phyloP scores from a whole-genome alignment of 2,888 invertebrate species.

The Ormyrus labotus region DNA sequence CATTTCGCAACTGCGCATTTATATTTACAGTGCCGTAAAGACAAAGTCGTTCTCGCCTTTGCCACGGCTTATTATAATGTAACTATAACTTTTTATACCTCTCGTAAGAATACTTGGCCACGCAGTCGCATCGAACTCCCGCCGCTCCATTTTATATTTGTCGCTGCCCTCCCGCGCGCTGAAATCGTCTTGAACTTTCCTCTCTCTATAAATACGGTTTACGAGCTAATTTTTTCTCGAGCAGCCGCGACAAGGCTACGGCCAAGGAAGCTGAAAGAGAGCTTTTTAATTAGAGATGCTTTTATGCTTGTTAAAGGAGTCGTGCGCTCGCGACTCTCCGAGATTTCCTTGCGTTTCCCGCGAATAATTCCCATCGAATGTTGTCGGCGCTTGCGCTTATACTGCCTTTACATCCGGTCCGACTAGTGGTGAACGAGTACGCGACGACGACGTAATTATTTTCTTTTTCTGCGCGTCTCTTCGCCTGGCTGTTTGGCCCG shows the following conservation, averaged over 20 bases:
- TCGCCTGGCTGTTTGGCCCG: background rate
- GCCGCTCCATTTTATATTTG: slow-evolving; percentile 1
- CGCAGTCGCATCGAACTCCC: slow-evolving; percentile 37
- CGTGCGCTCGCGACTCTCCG: background rate
- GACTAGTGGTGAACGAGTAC: slow-evolving; percentile 55
- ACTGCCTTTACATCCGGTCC: slow-evolving; percentile 58
- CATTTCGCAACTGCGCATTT: slow-evolving; percentile 61
- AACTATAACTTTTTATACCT: slow-evolving; percentile 72
- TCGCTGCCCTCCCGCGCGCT: background rate
- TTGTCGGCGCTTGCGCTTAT: slow-evolving; percentile 26
- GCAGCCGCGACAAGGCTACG: background rate
- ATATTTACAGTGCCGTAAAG: slow-evolving; percentile 65
- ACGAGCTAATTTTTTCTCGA: background rate
- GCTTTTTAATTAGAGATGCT: slow-evolving; percentile 49
- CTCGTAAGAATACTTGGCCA: slow-evolving; percentile 61
- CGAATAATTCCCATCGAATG: slow-evolving; percentile 47
- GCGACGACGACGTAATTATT: slow-evolving; percentile 63
- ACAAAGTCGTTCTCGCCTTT: slow-evolving; percentile 61
- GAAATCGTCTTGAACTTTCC: slow-evolving; percentile 2
- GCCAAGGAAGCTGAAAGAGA: background rate
- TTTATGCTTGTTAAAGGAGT: slow-evolving; percentile 38
- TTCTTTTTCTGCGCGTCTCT: slow-evolving; percentile 50
- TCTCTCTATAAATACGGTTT: slow-evolving; percentile 26
- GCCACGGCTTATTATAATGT: slow-evolving; percentile 70
- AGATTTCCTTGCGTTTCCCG: slow-evolving; percentile 28